These are phyloP conservation scores for Urocyon cinereoargenteus DNA, from an alignment of 2,797 vertebrate species.

Conservation along the genomic window DNA sequence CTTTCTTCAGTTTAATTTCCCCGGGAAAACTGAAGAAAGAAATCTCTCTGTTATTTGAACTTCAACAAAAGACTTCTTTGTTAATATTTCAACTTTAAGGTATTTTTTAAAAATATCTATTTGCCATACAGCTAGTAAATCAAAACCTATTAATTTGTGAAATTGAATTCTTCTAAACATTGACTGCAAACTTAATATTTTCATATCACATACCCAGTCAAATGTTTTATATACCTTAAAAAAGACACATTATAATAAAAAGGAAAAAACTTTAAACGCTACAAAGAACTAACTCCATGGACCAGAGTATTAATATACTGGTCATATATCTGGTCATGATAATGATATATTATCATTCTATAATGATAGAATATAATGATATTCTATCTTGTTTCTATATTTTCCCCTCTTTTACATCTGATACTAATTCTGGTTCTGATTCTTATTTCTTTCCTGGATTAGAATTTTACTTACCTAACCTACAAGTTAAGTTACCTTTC, in stretches of 20 bases:
- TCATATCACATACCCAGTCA: neutral
- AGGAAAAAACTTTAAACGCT: neutral
- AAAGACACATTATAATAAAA: neutral
- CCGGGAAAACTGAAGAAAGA: neutral
- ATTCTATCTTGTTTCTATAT: neutral
- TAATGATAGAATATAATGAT: neutral
- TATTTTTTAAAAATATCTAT: slow-evolving; percentile 12
- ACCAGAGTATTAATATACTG: neutral
- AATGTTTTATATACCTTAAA: neutral
- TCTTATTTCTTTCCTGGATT: slow-evolving; percentile 22
- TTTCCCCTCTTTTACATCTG: neutral
- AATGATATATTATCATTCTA: too few species aligned
- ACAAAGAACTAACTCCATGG: neutral
- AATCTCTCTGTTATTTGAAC: neutral
- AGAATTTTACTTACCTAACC: neutral
- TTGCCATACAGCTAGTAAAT: neutral
- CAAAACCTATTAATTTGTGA: neutral
- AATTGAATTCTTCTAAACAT: neutral
- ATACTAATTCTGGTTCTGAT: neutral
- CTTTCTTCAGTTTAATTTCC: neutral
- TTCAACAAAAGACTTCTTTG: neutral
- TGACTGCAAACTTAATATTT: neutral
- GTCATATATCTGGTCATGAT: too few species aligned
- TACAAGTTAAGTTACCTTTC: neutral
- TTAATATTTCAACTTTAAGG: neutral